Conservation (phyloP, 2,888 invertebrate species). For the Megaustenia siamemsis region DNA sequence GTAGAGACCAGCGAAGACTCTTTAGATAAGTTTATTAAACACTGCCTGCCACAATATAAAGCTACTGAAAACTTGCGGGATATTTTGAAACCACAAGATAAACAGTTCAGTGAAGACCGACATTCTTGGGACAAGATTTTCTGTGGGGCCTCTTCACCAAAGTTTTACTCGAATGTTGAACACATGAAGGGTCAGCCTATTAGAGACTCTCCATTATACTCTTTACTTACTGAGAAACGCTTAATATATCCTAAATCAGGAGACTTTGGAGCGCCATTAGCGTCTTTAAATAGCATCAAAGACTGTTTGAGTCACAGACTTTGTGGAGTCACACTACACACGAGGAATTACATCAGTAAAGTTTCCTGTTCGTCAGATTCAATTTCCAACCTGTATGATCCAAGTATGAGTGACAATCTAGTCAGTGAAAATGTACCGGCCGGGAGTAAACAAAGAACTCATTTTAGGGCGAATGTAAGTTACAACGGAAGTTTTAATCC, state of each 20-base stretch:
- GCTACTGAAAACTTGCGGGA: not conserved
- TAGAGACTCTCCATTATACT: not conserved
- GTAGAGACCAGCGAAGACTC: not conserved
- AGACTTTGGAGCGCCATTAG: constrained; percentile 5
- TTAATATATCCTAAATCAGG: not conserved
- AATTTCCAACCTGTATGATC: no score
- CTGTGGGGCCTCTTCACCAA: not conserved
- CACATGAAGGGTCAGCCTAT: not conserved
- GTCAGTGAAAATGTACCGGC: no score
- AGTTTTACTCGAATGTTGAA: not conserved
- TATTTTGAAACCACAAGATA: not conserved
- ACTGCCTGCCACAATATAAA: constrained; percentile 6
- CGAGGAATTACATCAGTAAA: no score
- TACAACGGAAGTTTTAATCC: no score
- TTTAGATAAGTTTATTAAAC: constrained; percentile 7
- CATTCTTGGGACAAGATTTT: not conserved
- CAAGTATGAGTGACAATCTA: no score
- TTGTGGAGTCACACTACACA: no score
- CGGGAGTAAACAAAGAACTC: no score
- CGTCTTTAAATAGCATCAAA: not conserved
- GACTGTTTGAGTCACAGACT: no score
- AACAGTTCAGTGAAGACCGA: not conserved
- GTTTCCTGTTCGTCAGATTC: no score
- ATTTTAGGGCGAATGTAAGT: no score
- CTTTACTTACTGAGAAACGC: not conserved